phyloP scores from a whole-genome alignment of 2,797 vertebrate genomes.

The Diplodus sargus region DNA sequence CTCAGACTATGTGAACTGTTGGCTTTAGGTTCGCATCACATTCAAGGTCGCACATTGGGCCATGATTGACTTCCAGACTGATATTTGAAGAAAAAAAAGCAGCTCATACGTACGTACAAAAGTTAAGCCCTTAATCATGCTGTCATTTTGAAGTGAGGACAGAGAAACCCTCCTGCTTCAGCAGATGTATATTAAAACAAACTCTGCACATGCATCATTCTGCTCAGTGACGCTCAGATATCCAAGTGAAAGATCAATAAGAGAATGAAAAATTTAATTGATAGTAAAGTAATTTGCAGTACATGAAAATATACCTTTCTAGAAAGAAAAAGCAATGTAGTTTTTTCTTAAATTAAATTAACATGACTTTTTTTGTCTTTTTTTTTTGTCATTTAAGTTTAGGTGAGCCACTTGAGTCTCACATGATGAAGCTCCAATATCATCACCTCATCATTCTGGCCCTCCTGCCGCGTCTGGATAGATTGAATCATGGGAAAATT shows the following conservation, averaged over 20 bases:
- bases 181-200: neutral
- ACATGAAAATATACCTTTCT: neutral
- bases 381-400: conserved; percentile 17
- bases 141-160: neutral
- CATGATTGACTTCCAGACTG: neutral
- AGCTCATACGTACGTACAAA: no score
- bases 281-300: neutral
- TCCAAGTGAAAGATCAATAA: neutral
- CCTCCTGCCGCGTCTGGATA: conserved; percentile 52
- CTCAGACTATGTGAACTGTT: neutral
- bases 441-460: neutral
- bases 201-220: neutral
- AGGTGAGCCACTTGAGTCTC: conserved; percentile 37
- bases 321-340: neutral
- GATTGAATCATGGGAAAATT: conserved; percentile 31
- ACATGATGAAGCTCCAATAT: conserved; percentile 36
- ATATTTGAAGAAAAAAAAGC: neutral
- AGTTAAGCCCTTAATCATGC: neutral
- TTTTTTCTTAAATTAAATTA: neutral
- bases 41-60: no score
- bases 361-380: neutral
- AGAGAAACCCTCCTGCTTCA: neutral
- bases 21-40: neutral
- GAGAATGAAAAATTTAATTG: neutral
- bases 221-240: neutral